These are phyloP conservation scores for Anableps anableps DNA, from an alignment of 2,797 vertebrate species.

Conservation along the genomic window DNA sequence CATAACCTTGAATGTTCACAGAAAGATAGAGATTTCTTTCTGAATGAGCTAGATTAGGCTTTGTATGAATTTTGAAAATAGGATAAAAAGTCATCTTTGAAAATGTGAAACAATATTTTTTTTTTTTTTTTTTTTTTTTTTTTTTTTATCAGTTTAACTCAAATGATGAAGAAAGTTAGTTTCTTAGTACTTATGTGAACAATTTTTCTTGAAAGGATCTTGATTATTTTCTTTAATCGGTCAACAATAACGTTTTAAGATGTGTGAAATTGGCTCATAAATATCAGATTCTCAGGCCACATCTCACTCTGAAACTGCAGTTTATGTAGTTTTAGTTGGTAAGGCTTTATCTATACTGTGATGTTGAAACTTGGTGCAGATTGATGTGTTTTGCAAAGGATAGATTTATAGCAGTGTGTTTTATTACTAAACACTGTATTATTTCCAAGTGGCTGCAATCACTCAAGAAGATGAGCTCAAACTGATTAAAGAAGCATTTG, in stretches of 20 bases:
- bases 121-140: background rate
- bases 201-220: background rate
- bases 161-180: background rate
- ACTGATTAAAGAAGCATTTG: conserved; percentile 14
- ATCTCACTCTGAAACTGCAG: background rate
- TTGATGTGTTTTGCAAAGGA: background rate
- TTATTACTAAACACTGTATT: conserved; percentile 16
- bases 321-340: background rate
- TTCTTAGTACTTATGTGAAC: background rate
- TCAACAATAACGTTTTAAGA: background rate
- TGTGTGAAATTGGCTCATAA: background rate
- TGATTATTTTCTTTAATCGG: background rate
- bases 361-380: background rate
- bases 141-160: background rate
- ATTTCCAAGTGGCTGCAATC: conserved; percentile 26
- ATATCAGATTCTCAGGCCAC: background rate
- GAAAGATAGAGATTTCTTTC: background rate
- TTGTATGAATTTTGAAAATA: background rate
- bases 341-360: background rate
- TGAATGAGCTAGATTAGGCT: background rate
- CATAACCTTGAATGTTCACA: conserved; percentile 7
- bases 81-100: background rate
- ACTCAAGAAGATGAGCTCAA: conserved; percentile 20
- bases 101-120: background rate
- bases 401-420: conserved; percentile 15